Evolutionary conservation across 2,888 invertebrate genomes (phyloP).

Genomic region (Troilus luridus): DNA sequence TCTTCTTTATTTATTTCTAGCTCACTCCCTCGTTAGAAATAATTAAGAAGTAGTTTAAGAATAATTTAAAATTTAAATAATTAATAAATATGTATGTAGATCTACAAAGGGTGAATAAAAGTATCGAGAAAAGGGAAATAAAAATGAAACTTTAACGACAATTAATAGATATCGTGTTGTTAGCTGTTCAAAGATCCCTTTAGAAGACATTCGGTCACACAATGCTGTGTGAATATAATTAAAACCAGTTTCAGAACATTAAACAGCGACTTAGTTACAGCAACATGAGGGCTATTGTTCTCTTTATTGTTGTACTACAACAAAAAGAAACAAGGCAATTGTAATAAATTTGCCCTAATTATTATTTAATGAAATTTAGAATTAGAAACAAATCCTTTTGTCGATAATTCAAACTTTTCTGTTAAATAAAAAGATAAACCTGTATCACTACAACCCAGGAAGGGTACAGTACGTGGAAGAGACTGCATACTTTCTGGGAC

Average conservation of each 20-base stretch:
- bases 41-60: too few species aligned
- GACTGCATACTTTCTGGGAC: too few species aligned
- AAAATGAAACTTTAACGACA: not conserved
- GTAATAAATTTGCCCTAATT: not conserved
- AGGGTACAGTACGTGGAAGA: too few species aligned
- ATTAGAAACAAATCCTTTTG: not conserved
- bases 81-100: too few species aligned
- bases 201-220: not conserved
- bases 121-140: not conserved
- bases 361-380: not conserved
- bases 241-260: not conserved
- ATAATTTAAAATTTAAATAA: too few species aligned
- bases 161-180: not conserved
- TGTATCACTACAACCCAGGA: too few species aligned
- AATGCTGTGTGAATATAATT: conserved; percentile 2
- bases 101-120: not conserved
- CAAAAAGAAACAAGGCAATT: not conserved
- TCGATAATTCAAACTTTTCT: not conserved
- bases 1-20: too few species aligned
- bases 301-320: not conserved
- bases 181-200: not conserved
- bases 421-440: not conserved
- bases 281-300: not conserved
- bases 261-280: not conserved
- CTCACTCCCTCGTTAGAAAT: too few species aligned